Conservation (phyloP, 2,113 vertebrate species). For the Burhinus bistriatus region DNA sequence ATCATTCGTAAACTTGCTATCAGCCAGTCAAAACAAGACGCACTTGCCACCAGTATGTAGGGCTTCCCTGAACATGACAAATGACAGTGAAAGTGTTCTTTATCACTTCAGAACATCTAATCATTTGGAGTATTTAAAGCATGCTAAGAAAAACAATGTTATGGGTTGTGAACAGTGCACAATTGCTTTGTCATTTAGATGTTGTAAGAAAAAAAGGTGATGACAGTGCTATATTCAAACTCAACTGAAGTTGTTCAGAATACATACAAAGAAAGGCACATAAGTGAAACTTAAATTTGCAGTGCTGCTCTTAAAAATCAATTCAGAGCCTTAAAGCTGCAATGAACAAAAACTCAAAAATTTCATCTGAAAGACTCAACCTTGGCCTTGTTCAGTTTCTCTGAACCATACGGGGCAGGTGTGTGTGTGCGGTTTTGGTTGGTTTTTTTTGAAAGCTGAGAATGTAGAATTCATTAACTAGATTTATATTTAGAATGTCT, state of each 20-base stretch:
- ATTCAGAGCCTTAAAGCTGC: not conserved
- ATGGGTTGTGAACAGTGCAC: not conserved
- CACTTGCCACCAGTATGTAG: fast-evolving
- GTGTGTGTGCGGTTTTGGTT: not conserved
- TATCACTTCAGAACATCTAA: not conserved
- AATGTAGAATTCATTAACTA: not conserved
- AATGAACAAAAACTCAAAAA: not conserved
- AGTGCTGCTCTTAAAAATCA: not conserved
- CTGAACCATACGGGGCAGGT: not conserved
- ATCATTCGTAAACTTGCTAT: not conserved
- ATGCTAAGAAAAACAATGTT: not conserved
- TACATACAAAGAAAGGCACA: not conserved
- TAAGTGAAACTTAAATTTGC: not conserved
- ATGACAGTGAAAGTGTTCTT: not conserved
- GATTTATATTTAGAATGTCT: not conserved
- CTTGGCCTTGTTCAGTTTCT: not conserved
- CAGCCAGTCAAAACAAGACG: not conserved
- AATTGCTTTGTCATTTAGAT: not conserved
- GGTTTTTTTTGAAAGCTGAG: not conserved
- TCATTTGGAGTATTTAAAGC: not conserved
- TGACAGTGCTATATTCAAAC: not conserved
- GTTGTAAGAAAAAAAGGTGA: not conserved
- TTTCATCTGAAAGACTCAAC: not conserved
- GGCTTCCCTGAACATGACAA: not conserved
- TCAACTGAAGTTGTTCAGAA: not conserved